Percentiles rank a stretch among this genome's conserved stretches.
These are phyloP conservation scores for Caerostris extrusa DNA, from an alignment of 1,140 invertebrate species.

Conservation along the genomic window DNA sequence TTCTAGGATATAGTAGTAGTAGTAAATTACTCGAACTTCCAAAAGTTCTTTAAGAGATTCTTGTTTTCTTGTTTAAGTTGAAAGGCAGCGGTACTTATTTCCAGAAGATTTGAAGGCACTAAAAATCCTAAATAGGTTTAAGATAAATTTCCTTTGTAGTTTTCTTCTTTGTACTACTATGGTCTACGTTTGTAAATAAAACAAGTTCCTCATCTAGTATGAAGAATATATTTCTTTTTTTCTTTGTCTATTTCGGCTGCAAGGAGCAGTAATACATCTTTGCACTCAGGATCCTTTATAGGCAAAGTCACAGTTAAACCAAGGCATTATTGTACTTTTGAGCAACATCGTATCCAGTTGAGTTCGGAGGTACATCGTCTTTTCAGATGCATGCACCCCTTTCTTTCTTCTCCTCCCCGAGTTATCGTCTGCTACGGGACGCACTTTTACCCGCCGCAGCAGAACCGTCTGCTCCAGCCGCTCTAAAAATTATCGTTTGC, in stretches of 20 bases:
- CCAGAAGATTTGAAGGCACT: slow-evolving; percentile 30
- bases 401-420: not conserved
- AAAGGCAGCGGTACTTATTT: slow-evolving; percentile 45
- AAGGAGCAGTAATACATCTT: not conserved
- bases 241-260: slow-evolving; percentile 24
- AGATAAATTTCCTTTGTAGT: not conserved
- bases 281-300: slow-evolving; percentile 65
- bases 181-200: slow-evolving; percentile 48
- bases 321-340: not conserved
- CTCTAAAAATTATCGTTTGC: slow-evolving; percentile 63
- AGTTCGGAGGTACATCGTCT: slow-evolving; percentile 5
- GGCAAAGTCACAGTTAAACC: slow-evolving; percentile 48
- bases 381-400: not conserved
- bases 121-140: slow-evolving; percentile 26
- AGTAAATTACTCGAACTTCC: slow-evolving; percentile 11
- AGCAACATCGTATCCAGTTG: not conserved
- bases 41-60: slow-evolving; percentile 2
- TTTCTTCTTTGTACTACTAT: slow-evolving; percentile 12
- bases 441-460: slow-evolving; percentile 2
- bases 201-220: slow-evolving; percentile 37
- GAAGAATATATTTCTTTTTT: not conserved
- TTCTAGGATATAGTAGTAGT: not conserved
- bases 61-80: not conserved
- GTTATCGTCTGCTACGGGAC: slow-evolving; percentile 34
- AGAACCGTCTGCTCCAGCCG: not conserved